Percentiles rank a stretch among this genome's conserved stretches.
These are phyloP conservation scores for Choristoneura fumiferana DNA, from an alignment of 1,140 invertebrate genomes.

Conservation along the genomic window DNA sequence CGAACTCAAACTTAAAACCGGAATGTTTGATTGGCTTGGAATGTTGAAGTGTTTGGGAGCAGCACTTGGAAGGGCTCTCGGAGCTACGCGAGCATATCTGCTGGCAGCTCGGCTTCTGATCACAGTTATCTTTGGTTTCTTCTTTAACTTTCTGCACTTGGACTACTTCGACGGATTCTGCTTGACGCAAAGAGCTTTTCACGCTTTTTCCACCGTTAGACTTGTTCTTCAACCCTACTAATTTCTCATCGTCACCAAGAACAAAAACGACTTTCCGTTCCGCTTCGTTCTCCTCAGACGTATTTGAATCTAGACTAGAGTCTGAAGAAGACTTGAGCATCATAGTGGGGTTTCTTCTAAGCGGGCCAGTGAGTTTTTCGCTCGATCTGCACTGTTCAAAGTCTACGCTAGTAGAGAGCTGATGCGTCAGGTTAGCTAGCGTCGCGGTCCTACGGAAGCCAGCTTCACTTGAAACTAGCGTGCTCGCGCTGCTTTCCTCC, in stretches of 20 bases:
- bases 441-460: constrained; percentile 56
- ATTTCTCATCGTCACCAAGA: constrained; percentile 85
- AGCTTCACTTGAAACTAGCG: constrained; percentile 46
- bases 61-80: constrained; percentile 62
- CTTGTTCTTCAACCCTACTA: constrained; percentile 79
- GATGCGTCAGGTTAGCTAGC: constrained; percentile 51
- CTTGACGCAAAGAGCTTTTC: constrained; percentile 58
- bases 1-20: constrained; percentile 84
- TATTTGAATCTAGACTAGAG: constrained; percentile 52
- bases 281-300: constrained; percentile 47
- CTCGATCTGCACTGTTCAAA: constrained; percentile 25
- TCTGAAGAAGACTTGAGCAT: constrained; percentile 50
- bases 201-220: constrained; percentile 58
- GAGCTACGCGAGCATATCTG: constrained; percentile 22
- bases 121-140: constrained; percentile 36
- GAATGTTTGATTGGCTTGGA: constrained; percentile 81
- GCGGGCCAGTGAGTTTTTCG: constrained; percentile 26
- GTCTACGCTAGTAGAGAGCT: constrained; percentile 60
- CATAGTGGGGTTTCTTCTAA: constrained; percentile 54
- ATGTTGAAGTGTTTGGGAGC: constrained; percentile 77
- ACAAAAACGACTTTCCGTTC: constrained; percentile 84
- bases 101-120: constrained; percentile 27
- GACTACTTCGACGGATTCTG: constrained; percentile 38
- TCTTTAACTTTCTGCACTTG: constrained; percentile 23
- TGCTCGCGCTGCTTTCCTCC: constrained; percentile 53